Evolutionary conservation across 2,888 invertebrate species (phyloP), one percentile per base, ranked within the genome.

Genomic region (Operophtera brumata): DNA sequence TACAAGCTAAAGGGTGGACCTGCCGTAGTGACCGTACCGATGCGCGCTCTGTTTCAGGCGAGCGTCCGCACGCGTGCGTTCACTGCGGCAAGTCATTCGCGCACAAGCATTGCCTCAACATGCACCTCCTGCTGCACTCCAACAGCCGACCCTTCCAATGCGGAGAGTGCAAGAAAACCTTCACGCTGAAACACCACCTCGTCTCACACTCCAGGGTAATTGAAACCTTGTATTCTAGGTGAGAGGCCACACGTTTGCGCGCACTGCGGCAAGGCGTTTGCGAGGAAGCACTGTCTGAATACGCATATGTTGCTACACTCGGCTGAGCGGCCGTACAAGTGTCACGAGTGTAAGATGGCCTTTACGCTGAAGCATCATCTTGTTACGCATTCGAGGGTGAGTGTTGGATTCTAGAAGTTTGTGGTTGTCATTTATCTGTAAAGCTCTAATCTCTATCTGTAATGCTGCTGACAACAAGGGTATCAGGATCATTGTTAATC

Each of bases 321-420:
- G 36, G 94, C 95, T 30, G 95, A 95, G 65, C 90, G 96, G 65
- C 96, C 96, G 39, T 96, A 94, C 84, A 93, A 95, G 78, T 96
- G 96, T 77, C 92, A 93, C 61, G 96, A 96, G 86, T 96, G 96
- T 86, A 96, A 95, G 86, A 96, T 96, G 89, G 94, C 95, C 57
- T 96, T 96, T 75, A 96, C 96, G 0, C 86, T 96, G 55, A 96
- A 96, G 78, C 96, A 96, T 82, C 96, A 96, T 82, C 91, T 96
- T 67, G 92, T 95, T 57, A 95, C 95, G 59, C 95, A 95, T 82
- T 93, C 94, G 10, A 92, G 95, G 76, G 95, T 94, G 70, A 84
- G 88, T 77, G 36, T 45, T 48, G 37, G 46, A 26, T 34, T 46
- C 20, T 20, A 20, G 20, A 20, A 20, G 20, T 20, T 20, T 20